A percentile compares a stretch with the other conserved stretches of the same genome.
phyloP scores from a whole-genome alignment of 2,888 invertebrate genomes.

The Drosophila testacea region DNA sequence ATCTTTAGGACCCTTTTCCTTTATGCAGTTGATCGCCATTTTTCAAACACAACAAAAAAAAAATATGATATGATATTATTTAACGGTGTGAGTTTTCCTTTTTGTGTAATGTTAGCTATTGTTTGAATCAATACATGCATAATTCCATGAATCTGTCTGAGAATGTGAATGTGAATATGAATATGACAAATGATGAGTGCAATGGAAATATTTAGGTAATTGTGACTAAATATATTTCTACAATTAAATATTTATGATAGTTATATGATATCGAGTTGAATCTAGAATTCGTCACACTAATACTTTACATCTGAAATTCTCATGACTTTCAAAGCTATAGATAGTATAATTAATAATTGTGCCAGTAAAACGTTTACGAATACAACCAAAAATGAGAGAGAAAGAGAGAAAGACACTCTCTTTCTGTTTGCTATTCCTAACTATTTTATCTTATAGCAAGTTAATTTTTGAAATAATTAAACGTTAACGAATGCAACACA shows the following conservation, averaged over 20 bases:
- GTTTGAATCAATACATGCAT: constrained; percentile 15
- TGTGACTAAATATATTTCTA: neutral
- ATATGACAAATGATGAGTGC: neutral
- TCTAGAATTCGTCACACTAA: too few species aligned
- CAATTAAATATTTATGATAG: too few species aligned
- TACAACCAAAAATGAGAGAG: too few species aligned
- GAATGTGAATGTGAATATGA: constrained; percentile 1
- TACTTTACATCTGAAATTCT: too few species aligned
- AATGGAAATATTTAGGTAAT: neutral
- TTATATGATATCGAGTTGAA: too few species aligned
- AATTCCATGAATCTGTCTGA: constrained; percentile 1
- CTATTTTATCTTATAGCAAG: neutral
- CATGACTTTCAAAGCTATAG: too few species aligned
- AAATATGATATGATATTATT: constrained; percentile 31
- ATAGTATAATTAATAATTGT: too few species aligned
- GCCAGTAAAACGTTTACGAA: too few species aligned
- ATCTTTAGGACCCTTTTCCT: constrained; percentile 22
- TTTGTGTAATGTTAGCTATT: constrained; percentile 13
- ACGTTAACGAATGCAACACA: neutral
- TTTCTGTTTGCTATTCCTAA: neutral
- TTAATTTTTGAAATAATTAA: neutral
- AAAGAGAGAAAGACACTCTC: too few species aligned
- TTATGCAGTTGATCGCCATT: constrained; percentile 18
- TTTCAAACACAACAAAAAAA: constrained; percentile 7
- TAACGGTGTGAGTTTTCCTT: constrained; percentile 27